phyloP scores from a whole-genome alignment of 2,888 invertebrate species.

The Lucinisca nassula region DNA sequence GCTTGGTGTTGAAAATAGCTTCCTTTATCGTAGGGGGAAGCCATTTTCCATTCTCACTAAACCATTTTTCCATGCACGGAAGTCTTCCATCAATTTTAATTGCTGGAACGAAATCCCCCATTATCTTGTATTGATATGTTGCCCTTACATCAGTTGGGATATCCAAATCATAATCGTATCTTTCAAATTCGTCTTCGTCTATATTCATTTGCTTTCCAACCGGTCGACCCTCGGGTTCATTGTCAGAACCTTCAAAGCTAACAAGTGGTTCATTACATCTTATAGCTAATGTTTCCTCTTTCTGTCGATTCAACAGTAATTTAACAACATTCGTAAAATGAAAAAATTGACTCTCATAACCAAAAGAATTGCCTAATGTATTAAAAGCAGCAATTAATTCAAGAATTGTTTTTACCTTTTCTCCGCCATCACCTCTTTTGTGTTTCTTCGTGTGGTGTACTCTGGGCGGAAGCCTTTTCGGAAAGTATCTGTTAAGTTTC shows the following conservation, averaged over 20 bases:
- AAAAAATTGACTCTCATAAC: constrained; percentile 18
- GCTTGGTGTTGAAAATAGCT: constrained; percentile 59
- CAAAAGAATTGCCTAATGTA: constrained; percentile 20
- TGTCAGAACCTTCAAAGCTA: background rate
- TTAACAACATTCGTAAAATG: constrained; percentile 39
- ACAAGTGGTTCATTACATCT: background rate
- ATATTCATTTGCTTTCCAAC: background rate
- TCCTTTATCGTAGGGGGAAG: constrained; percentile 39
- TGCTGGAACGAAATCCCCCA: constrained; percentile 71
- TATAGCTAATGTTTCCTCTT: background rate
- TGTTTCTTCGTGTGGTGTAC: background rate
- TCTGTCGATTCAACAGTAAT: constrained; percentile 18
- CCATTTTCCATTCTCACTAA: constrained; percentile 46
- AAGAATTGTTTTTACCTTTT: constrained; percentile 27
- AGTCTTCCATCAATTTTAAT: constrained; percentile 56
- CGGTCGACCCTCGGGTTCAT: background rate
- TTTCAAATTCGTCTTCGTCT: background rate
- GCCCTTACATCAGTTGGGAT: background rate
- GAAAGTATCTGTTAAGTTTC: background rate
- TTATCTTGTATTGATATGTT: constrained; percentile 49
- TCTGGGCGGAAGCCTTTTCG: background rate
- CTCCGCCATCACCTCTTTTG: constrained; percentile 1
- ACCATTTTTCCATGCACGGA: constrained; percentile 55
- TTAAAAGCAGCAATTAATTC: constrained; percentile 15
- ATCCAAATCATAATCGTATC: background rate